Base-by-base conservation (phyloP, 2,113 vertebrate species). In the Istiophorus platypterus region DNA sequence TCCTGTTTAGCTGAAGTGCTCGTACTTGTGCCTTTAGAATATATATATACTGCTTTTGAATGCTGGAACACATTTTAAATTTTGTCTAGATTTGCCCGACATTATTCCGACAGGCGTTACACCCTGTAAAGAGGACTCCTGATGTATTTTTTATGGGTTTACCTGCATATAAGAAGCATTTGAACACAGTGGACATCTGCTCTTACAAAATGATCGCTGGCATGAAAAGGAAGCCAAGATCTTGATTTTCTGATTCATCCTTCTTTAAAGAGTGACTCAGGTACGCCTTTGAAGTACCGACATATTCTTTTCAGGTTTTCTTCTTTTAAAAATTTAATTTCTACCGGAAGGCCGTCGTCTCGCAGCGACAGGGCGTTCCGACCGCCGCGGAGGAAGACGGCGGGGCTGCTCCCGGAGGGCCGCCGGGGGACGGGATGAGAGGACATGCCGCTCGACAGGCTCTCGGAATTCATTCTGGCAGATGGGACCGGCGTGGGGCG, bases 391-490 rank as follows among this genome's bases (percentile, higher is more conserved):
- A 76, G 31, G 63, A 45, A 70, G 45, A 58, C 63, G 31, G 76
- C 0, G 0, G 13, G 54, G 17, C 72, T 1, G 37, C 29, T 67
- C 75, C 78, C 7, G 52, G 52, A 64, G 78, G 80, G 47, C 51
- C 10, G 45, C 58, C 52, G 76, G 76, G 76, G 76, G 51, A 65
- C 0, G 29, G 72, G 63, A 87, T 75, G 78, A 85, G 58, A 74
- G 51, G 80, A 74, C 80, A 78, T n/a, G 45, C 71, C 67, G 51
- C 72, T 88, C 72, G 34, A 81, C 83, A 82, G 84, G 80, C 71
- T 78, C 88, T 92, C 87, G 66, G 71, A 84, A 89, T 87, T 91
- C 85, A 39, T 5, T 81, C 63, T 78, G 86, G 84, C 87, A 86
- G 84, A 87, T 85, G 71, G 77, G 72, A 85, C 39, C 81, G 11